These are phyloP conservation scores for Phycodurus eques DNA, from an alignment of 2,113 vertebrate species.

Conservation along the genomic window DNA sequence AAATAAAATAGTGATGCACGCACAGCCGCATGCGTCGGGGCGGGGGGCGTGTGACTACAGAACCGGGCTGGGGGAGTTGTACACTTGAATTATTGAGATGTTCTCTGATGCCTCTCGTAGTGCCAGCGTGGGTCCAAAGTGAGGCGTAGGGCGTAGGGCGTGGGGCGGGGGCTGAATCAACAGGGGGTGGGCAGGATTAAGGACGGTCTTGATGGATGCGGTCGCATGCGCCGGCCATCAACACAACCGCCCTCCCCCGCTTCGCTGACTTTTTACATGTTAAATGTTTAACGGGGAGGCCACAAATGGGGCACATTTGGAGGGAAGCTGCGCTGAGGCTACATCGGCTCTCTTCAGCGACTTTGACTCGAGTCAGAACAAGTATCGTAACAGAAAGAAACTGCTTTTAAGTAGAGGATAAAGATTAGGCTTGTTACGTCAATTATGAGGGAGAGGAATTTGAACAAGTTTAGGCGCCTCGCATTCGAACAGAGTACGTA, in stretches of 20 bases:
- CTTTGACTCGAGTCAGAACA: no score
- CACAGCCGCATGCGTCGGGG: neutral
- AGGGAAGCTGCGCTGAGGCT: constrained; percentile 5
- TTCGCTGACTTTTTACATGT: constrained; percentile 37
- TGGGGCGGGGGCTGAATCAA: constrained; percentile 23
- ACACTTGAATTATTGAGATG: constrained; percentile 65
- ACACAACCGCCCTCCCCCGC: constrained; percentile 12
- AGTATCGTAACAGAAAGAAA: no score
- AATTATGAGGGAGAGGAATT: no score
- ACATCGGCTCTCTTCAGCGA: constrained; percentile 7
- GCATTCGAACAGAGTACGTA: no score
- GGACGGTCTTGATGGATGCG: constrained; percentile 24
- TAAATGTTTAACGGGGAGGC: constrained; percentile 63
- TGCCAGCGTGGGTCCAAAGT: constrained; percentile 52
- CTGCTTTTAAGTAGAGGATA: no score
- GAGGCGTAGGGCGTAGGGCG: constrained; percentile 13
- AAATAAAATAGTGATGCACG: constrained; percentile 22
- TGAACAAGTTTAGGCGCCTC: no score
- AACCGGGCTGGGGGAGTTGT: constrained; percentile 46
- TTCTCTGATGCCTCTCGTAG: constrained; percentile 49
- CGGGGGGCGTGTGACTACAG: constrained; percentile 31
- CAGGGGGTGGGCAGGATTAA: constrained; percentile 33
- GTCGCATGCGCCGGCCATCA: constrained; percentile 31
- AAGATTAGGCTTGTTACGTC: no score
- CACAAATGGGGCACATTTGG: constrained; percentile 12